Conservation (phyloP, 2,113 vertebrate species). For the Larimichthys polyactis region DNA sequence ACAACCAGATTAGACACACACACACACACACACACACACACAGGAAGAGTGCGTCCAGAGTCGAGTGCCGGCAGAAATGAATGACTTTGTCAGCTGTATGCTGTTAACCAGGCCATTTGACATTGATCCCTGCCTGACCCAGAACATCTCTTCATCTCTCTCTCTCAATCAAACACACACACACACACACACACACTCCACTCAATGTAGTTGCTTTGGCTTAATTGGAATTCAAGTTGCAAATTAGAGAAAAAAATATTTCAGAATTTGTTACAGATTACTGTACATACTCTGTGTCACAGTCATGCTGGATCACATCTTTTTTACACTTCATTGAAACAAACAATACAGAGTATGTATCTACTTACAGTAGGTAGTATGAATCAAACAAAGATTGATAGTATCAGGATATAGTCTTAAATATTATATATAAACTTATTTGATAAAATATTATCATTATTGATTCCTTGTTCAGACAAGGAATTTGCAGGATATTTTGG, state of each 20-base stretch:
- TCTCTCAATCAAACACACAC: not conserved
- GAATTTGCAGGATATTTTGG: no score
- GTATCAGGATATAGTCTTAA: no score
- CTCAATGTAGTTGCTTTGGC: not conserved
- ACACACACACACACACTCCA: not conserved
- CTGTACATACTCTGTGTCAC: not conserved
- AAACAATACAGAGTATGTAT: not conserved
- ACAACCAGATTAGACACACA: not conserved
- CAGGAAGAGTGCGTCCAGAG: constrained; percentile 22
- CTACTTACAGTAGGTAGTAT: no score
- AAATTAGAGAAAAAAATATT: not conserved
- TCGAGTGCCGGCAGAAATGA: constrained; percentile 68
- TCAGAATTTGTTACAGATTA: not conserved
- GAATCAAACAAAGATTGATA: no score
- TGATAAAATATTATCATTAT: no score
- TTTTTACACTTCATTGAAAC: no score
- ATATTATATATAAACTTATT: no score
- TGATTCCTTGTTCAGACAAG: no score
- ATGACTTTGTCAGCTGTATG: constrained; percentile 75
- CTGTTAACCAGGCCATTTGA: constrained; percentile 81
- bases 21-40: constrained; percentile 18
- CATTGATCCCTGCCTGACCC: constrained; percentile 81
- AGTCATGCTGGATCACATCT: no score
- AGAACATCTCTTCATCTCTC: constrained; percentile 57
- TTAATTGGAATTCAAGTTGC: constrained; percentile 3